Conservation (phyloP, 1,140 invertebrate genomes). For the Diprion similis region DNA sequence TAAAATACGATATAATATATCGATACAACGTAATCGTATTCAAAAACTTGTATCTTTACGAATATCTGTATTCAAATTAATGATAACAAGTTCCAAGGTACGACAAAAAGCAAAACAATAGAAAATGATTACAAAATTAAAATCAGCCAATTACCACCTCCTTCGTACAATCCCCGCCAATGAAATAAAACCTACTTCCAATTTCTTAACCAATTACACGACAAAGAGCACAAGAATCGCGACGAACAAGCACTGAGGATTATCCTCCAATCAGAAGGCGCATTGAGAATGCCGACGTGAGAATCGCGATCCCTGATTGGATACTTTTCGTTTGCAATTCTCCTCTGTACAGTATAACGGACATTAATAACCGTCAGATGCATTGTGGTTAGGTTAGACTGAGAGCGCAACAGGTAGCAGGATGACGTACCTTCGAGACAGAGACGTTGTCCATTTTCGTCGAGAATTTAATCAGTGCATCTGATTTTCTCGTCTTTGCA, state of each 20-base stretch:
- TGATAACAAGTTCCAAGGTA: no score
- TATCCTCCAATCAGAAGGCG: not conserved
- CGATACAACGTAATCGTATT: no score
- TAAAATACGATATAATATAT: no score
- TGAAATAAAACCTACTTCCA: not conserved
- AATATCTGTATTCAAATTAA: no score
- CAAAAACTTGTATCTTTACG: no score
- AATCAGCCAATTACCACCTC: no score
- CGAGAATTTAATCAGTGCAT: not conserved
- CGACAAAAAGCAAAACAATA: no score
- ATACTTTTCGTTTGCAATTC: not conserved
- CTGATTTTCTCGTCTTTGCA: no score
- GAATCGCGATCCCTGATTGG: not conserved
- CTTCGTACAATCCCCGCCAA: not conserved
- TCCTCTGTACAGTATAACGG: conserved; percentile 4
- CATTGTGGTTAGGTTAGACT: conserved; percentile 40
- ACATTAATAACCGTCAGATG: not conserved
- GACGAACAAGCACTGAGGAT: conserved; percentile 13
- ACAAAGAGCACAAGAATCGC: not conserved
- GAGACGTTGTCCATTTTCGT: conserved; percentile 47
- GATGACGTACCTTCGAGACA: conserved; percentile 45
- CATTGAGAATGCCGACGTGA: not conserved
- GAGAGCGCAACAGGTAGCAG: conserved; percentile 43
- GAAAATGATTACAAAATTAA: no score
- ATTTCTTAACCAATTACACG: conserved; percentile 14